A percentile compares a stretch with the other conserved stretches of the same genome.
These are phyloP conservation scores for Syritta pipiens DNA, from an alignment of 2,888 invertebrate species.

Conservation along the genomic window DNA sequence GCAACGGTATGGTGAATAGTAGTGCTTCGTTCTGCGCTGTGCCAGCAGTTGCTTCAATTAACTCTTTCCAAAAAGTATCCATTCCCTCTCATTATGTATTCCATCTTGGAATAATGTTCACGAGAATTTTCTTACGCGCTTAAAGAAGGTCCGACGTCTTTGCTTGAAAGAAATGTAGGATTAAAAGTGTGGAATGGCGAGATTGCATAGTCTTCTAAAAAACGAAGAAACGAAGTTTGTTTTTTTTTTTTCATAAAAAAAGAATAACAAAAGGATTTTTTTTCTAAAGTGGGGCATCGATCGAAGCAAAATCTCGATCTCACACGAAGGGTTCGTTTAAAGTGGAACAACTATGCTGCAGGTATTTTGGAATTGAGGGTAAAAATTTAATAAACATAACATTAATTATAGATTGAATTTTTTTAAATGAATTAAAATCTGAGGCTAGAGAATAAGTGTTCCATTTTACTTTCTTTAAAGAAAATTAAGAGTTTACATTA, in stretches of 20 bases:
- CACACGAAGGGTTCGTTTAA: no score
- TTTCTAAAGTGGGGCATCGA: conserved; percentile 30
- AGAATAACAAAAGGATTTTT: background rate
- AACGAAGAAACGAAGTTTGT: background rate
- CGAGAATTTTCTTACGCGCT: conserved; percentile 5
- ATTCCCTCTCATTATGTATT: conserved; percentile 47
- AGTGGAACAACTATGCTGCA: no score
- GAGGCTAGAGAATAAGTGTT: no score
- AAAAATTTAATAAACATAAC: no score
- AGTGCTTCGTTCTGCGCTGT: background rate
- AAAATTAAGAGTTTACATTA: no score
- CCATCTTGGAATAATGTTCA: conserved; percentile 34
- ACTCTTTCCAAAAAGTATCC: conserved; percentile 34
- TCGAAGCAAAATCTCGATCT: no score
- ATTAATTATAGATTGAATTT: no score
- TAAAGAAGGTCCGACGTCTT: conserved; percentile 1
- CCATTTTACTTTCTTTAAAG: no score
- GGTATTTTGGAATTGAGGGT: no score
- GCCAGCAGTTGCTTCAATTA: conserved; percentile 49
- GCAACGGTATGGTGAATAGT: background rate
- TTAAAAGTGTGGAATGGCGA: conserved; percentile 13
- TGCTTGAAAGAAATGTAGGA: conserved; percentile 8
- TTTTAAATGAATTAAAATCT: no score
- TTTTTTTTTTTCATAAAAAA: background rate
- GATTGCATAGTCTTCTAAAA: conserved; percentile 7